Percentiles rank a stretch among this genome's conserved stretches.
phyloP scores from a whole-genome alignment of 2,113 vertebrate species.

The Bos javanicus region DNA sequence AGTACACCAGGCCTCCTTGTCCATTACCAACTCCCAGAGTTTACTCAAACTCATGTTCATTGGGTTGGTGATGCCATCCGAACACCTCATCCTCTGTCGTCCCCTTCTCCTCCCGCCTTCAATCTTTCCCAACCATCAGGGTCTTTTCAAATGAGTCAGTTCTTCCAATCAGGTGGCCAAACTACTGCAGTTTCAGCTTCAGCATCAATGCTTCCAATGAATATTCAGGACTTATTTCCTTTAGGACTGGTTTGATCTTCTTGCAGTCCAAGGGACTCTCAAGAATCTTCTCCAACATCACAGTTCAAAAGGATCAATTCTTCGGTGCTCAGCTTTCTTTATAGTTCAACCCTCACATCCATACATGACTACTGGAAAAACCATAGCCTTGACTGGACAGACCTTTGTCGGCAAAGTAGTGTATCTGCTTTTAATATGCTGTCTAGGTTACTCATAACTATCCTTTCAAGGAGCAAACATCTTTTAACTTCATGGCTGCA shows the following conservation, averaged over 20 bases:
- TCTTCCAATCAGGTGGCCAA: neutral
- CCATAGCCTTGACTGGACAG: neutral
- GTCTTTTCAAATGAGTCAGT: neutral
- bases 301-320: neutral
- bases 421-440: neutral
- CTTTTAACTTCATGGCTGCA: neutral
- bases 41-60: neutral
- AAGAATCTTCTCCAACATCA: neutral
- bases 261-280: neutral
- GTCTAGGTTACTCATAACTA: neutral
- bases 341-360: neutral
- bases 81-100: neutral
- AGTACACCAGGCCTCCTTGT: neutral
- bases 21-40: neutral
- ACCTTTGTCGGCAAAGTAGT: neutral
- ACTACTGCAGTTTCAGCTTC: neutral
- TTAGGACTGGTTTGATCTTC: neutral
- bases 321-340: rapidly evolving
- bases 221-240: neutral
- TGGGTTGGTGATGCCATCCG: neutral
- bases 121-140: neutral
- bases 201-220: neutral
- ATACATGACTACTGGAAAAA: neutral
- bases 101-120: neutral
- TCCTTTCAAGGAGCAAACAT: neutral